Conservation (phyloP, 2,888 invertebrate genomes). For the Cheilosia impressa region DNA sequence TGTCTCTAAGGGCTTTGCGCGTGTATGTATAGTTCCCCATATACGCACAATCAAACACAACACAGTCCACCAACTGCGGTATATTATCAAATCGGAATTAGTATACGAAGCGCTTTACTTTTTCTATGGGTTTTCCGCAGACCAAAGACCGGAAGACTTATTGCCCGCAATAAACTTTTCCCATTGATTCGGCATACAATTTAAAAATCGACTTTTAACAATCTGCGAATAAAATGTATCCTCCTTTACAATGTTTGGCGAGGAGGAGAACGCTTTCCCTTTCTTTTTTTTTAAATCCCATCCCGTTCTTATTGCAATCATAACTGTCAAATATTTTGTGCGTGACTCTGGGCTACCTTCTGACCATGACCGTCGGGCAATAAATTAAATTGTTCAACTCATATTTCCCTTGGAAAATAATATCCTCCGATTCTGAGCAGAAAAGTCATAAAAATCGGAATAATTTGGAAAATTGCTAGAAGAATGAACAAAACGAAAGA, state of each 20-base stretch:
- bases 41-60: conserved; percentile 10
- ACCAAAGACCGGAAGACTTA: conserved; percentile 20
- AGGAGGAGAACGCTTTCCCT: too few relatives aligned
- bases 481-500: conserved; percentile 15
- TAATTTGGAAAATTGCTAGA: conserved; percentile 63
- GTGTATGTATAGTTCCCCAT: conserved; percentile 22
- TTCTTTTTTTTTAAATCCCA: background rate
- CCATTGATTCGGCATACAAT: conserved; percentile 36
- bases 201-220: conserved; percentile 56
- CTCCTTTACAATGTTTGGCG: background rate
- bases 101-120: conserved; percentile 47
- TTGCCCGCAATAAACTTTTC: conserved; percentile 54
- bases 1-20: background rate
- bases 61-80: background rate
- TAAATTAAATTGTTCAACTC: conserved; percentile 53
- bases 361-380: conserved; percentile 56
- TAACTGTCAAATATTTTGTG: conserved; percentile 23
- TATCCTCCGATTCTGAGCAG: conserved; percentile 35
- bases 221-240: conserved; percentile 51
- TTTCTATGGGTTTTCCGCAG: conserved; percentile 43
- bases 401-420: background rate
- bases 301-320: conserved; percentile 18
- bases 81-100: conserved; percentile 60
- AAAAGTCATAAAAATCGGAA: conserved; percentile 67
- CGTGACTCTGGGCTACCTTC: conserved; percentile 35